phyloP scores from a whole-genome alignment of 2,888 invertebrate species.

The Leucophora obtusa region DNA sequence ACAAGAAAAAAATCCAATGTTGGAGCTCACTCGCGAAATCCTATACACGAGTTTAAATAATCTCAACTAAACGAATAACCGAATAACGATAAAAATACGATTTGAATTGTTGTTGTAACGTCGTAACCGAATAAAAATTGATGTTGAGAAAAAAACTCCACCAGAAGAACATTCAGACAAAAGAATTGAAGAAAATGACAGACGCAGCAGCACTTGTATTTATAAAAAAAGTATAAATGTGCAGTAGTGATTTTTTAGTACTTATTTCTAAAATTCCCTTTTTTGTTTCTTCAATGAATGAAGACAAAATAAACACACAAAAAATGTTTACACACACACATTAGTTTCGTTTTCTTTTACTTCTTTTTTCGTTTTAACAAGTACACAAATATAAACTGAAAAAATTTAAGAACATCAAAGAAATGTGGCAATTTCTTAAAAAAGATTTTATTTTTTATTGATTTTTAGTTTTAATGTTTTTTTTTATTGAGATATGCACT shows the following conservation, averaged over 20 bases:
- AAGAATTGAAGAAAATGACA: conserved; percentile 48
- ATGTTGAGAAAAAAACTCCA: conserved; percentile 42
- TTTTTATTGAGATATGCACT: not conserved
- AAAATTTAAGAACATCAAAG: conserved; percentile 26
- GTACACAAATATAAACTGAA: conserved; percentile 37
- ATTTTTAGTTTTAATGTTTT: not conserved
- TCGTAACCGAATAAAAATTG: conserved; percentile 36
- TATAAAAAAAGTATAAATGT: conserved; percentile 8
- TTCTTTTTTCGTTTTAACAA: conserved; percentile 44
- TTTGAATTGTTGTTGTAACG: conserved; percentile 28
- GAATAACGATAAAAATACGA: conserved; percentile 42
- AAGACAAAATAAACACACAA: conserved; percentile 58
- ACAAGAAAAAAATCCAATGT: conserved; percentile 31
- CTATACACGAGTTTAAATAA: conserved; percentile 18
- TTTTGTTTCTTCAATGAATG: conserved; percentile 46
- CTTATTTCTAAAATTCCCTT: conserved; percentile 47
- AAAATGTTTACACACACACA: conserved; percentile 39
- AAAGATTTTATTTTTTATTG: not conserved
- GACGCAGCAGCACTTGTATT: conserved; percentile 55
- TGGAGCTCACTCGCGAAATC: conserved; percentile 50
- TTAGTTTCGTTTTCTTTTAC: conserved; percentile 35
- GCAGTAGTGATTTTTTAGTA: conserved; percentile 42
- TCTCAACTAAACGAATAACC: conserved; percentile 39
- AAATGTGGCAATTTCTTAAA: conserved; percentile 52
- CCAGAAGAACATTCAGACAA: conserved; percentile 45